A percentile compares a stretch with the other conserved stretches of the same genome.
Conservation (phyloP, 2,797 vertebrate genomes). For the Furcifer pardalis region DNA sequence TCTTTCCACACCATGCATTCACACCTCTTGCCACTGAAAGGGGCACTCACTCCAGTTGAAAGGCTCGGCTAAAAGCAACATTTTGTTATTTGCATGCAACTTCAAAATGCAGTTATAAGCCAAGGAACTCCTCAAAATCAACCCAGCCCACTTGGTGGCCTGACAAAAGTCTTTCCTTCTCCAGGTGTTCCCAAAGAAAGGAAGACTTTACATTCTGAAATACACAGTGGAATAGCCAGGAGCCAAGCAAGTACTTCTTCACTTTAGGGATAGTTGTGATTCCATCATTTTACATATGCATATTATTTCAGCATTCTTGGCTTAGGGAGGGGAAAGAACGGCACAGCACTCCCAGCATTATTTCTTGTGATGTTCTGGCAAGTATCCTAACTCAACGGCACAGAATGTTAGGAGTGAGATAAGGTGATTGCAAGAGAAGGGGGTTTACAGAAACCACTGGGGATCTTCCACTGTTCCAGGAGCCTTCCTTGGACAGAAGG, state of each 20-base stretch:
- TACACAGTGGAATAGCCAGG: neutral
- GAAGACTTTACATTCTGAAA: neutral
- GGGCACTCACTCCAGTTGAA: neutral
- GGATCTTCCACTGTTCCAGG: too few relatives aligned
- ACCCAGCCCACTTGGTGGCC: neutral
- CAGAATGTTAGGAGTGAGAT: too few relatives aligned
- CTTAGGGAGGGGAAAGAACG: neutral
- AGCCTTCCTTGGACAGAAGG: too few relatives aligned
- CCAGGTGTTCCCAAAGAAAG: too few relatives aligned
- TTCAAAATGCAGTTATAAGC: neutral
- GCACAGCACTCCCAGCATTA: too few relatives aligned
- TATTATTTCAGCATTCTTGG: neutral
- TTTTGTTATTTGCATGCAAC: conserved; percentile 5
- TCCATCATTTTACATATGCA: neutral
- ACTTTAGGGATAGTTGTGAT: neutral
- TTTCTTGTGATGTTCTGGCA: too few relatives aligned
- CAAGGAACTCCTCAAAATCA: neutral
- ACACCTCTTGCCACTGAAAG: neutral
- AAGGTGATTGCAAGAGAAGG: too few relatives aligned
- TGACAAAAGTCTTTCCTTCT: neutral
- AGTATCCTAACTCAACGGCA: too few relatives aligned
- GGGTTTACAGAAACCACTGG: too few relatives aligned
- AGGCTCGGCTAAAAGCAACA: neutral
- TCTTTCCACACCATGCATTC: neutral
- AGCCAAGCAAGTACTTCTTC: neutral